Conservation (phyloP, 2,113 vertebrate species). For the Cephalopterus ornatus region DNA sequence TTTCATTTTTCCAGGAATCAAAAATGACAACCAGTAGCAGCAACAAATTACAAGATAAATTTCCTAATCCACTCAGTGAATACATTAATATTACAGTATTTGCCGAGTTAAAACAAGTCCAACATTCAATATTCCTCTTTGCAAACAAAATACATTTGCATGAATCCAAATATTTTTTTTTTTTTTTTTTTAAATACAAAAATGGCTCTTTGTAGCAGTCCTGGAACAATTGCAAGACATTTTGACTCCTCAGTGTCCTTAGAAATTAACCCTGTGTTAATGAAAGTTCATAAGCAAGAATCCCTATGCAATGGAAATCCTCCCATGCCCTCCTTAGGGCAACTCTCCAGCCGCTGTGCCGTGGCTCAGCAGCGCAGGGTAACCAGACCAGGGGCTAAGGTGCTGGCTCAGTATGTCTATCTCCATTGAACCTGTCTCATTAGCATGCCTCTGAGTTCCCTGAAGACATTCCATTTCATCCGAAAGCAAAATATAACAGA, state of each 20-base stretch:
- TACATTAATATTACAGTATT: slow-evolving; percentile 64
- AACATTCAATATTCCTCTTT: slow-evolving; percentile 49
- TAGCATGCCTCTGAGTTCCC: slow-evolving; percentile 47
- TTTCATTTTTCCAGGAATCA: slow-evolving; percentile 42
- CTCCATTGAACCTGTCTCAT: slow-evolving; percentile 64
- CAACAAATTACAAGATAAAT: slow-evolving; percentile 67
- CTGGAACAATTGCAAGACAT: slow-evolving; percentile 30
- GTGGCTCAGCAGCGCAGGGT: background rate
- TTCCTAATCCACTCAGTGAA: slow-evolving; percentile 63
- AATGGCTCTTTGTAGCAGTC: background rate
- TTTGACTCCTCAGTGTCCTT: slow-evolving; percentile 42
- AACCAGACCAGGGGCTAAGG: slow-evolving; percentile 41
- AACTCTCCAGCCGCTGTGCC: background rate
- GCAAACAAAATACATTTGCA: slow-evolving; percentile 54
- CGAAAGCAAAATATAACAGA: slow-evolving; percentile 68
- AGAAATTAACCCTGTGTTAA: slow-evolving; percentile 61
- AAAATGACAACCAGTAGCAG: slow-evolving; percentile 59
- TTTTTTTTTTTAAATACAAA: background rate
- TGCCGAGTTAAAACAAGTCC: slow-evolving; percentile 60
- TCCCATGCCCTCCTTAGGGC: slow-evolving; percentile 25
- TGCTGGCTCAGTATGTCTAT: slow-evolving; percentile 34
- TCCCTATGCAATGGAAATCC: slow-evolving; percentile 6
- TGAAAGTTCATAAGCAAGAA: slow-evolving; percentile 53
- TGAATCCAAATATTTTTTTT: slow-evolving; percentile 3
- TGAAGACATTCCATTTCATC: slow-evolving; percentile 36